Conservation (phyloP, 2,113 vertebrate genomes). For the Uria lomvia region DNA sequence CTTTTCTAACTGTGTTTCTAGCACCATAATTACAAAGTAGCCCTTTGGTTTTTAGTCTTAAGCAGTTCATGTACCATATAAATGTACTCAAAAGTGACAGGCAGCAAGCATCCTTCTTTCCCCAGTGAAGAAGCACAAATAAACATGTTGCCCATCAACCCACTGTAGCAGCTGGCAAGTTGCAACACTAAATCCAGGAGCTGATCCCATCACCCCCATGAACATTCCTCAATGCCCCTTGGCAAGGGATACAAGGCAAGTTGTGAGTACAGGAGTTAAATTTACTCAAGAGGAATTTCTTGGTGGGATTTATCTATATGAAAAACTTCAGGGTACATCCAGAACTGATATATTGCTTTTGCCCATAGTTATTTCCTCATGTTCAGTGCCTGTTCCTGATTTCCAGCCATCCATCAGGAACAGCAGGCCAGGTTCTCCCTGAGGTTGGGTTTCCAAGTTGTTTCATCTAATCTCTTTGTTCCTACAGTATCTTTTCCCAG, state of each 20-base stretch:
- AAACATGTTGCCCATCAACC: background rate
- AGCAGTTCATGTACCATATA: background rate
- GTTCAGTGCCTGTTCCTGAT: background rate
- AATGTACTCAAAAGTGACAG: background rate
- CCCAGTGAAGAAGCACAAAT: fast-evolving
- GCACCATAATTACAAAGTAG: background rate
- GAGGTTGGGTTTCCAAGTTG: background rate
- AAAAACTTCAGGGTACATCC: background rate
- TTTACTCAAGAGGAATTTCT: background rate
- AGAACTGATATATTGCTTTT: background rate
- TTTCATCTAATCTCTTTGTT: background rate
- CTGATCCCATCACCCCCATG: background rate
- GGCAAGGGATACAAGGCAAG: background rate
- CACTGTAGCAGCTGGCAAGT: background rate
- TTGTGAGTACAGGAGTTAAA: background rate
- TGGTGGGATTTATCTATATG: background rate
- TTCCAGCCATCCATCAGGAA: background rate
- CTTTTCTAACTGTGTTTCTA: background rate
- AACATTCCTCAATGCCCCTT: background rate
- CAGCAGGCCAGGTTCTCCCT: background rate
- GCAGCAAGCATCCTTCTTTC: background rate
- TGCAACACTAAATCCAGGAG: background rate
- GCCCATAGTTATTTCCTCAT: background rate
- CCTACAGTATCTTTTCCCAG: background rate
- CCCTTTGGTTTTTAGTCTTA: background rate